phyloP scores from a whole-genome alignment of 2,113 vertebrate genomes.

The Neopipo cinnamomea region DNA sequence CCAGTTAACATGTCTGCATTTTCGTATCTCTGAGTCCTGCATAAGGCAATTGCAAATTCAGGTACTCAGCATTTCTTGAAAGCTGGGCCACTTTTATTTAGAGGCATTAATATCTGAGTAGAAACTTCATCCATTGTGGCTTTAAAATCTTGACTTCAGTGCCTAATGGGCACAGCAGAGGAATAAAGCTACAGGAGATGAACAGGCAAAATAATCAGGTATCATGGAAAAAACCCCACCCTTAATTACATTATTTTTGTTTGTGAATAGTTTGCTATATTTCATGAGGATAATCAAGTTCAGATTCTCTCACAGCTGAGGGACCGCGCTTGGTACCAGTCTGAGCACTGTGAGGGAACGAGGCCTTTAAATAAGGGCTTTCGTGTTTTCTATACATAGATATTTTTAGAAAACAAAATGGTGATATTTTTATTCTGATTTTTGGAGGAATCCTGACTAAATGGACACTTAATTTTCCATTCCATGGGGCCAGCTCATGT shows the following conservation, averaged over 20 bases:
- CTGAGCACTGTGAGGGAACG: neutral
- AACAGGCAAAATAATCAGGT: neutral
- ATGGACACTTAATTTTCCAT: constrained; percentile 23
- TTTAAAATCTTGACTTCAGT: neutral
- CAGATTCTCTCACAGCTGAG: neutral
- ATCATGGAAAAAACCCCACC: neutral
- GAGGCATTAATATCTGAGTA: neutral
- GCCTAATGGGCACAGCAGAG: neutral
- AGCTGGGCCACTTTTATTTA: neutral
- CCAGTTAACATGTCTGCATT: neutral
- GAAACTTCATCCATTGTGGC: neutral
- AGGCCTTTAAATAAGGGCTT: neutral
- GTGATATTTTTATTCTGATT: constrained; percentile 38
- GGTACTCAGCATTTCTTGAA: neutral
- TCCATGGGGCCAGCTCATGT: neutral
- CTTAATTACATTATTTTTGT: neutral
- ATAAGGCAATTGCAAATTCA: neutral
- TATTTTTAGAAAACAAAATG: constrained; percentile 47
- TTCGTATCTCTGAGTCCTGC: neutral
- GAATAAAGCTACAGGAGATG: neutral
- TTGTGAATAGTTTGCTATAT: neutral
- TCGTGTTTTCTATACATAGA: neutral
- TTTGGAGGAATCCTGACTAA: constrained; percentile 31
- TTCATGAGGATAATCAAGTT: neutral
- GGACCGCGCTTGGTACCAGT: neutral